A percentile compares a stretch with the other conserved stretches of the same genome.
phyloP scores from a whole-genome alignment of 2,113 vertebrate genomes.

The Mixornis gularis region DNA sequence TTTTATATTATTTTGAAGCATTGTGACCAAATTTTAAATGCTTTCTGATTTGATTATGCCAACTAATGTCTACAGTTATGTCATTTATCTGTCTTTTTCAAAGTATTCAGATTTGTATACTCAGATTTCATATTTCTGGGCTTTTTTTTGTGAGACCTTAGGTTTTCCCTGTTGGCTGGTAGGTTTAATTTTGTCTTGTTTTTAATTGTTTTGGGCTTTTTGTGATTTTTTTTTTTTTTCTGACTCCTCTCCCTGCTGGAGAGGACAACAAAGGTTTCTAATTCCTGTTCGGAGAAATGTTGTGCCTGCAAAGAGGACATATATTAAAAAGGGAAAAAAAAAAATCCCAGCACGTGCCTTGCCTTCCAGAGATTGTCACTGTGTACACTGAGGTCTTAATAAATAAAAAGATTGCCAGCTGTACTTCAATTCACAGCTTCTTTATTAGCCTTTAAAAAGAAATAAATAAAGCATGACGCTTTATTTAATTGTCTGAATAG shows the following conservation, averaged over 20 bases:
- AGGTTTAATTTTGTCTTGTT: neutral
- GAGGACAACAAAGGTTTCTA: constrained; percentile 8
- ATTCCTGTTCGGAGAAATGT: constrained; percentile 33
- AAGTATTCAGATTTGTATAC: neutral
- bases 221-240: accelerated
- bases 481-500: constrained; percentile 68
- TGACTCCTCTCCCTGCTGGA: neutral
- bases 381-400: constrained; percentile 42
- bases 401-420: constrained; percentile 65
- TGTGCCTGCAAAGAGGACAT: constrained; percentile 14
- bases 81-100: neutral
- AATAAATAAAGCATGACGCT: constrained; percentile 45
- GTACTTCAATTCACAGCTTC: constrained; percentile 44
- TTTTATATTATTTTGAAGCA: neutral
- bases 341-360: neutral
- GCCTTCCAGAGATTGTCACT: constrained; percentile 18
- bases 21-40: neutral
- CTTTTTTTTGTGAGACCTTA: neutral
- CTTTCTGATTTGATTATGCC: neutral
- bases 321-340: neutral
- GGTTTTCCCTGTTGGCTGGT: accelerated
- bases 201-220: neutral
- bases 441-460: constrained; percentile 62
- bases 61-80: neutral
- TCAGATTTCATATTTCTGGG: neutral